These are phyloP conservation scores for Eilema sororculum DNA, from an alignment of 2,888 invertebrate species.

Conservation along the genomic window DNA sequence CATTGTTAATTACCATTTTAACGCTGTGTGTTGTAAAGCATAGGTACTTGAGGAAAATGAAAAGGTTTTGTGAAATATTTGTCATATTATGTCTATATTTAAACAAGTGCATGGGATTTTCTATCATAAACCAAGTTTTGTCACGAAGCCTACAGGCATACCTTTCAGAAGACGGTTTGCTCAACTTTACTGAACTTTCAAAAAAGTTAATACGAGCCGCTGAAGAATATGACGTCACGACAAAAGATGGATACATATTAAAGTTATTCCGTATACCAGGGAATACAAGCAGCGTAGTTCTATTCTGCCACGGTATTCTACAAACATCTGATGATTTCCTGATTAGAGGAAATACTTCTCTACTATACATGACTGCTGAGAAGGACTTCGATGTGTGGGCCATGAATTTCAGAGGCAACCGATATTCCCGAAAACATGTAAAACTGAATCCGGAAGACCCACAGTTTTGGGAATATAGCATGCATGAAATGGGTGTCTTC, in stretches of 20 bases:
- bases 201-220: conserved; percentile 19
- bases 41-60: neutral
- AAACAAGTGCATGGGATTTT: neutral
- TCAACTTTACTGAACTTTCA: conserved; percentile 25
- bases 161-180: conserved; percentile 15
- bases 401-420: conserved; percentile 33
- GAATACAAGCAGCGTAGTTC: conserved; percentile 14
- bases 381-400: conserved; percentile 34
- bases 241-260: conserved; percentile 36
- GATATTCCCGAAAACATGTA: conserved; percentile 32
- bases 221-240: conserved; percentile 27
- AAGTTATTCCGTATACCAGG: conserved; percentile 27
- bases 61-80: neutral
- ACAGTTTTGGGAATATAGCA: conserved; percentile 34
- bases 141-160: neutral
- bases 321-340: conserved; percentile 26
- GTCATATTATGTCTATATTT: neutral
- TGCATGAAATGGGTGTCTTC: conserved; percentile 31
- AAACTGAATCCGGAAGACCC: conserved; percentile 24
- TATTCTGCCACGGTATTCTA: conserved; percentile 14
- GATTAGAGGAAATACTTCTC: conserved; percentile 24
- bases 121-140: neutral
- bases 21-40: neutral
- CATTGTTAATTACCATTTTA: neutral
- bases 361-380: conserved; percentile 16